Conservation (phyloP, 2,113 vertebrate species). For the Columbina picui region DNA sequence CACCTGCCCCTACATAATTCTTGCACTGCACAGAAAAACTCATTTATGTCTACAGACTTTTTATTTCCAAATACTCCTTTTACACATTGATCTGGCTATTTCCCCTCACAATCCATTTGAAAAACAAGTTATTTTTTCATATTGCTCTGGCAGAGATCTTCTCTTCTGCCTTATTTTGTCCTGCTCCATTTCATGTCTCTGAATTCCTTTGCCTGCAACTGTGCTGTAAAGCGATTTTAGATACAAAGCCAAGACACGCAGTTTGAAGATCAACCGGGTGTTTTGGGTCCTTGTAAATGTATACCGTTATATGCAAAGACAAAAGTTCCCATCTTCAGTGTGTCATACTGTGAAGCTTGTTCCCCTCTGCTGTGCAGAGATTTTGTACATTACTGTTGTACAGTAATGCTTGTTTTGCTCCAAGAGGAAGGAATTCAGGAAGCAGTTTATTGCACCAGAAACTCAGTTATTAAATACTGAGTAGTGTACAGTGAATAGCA, state of each 20-base stretch:
- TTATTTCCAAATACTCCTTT: background rate
- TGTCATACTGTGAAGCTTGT: background rate
- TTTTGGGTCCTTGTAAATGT: background rate
- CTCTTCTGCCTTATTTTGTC: background rate
- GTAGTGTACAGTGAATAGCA: rapidly evolving
- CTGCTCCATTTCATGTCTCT: background rate
- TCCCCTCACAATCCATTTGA: background rate
- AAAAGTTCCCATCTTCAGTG: background rate
- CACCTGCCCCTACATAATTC: background rate
- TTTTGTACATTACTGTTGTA: background rate
- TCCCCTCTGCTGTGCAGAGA: background rate
- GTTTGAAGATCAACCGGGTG: background rate
- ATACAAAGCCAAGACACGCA: background rate
- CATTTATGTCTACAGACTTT: background rate
- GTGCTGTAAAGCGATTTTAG: background rate
- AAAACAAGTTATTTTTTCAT: background rate
- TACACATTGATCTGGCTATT: background rate
- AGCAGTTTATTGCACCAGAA: background rate
- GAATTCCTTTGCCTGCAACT: background rate
- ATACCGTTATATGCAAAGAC: background rate
- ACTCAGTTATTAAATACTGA: background rate
- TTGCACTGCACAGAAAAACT: background rate
- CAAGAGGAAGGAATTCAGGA: background rate
- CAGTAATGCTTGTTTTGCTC: background rate
- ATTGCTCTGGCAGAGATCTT: background rate